Evolutionary conservation across 2,113 vertebrate species (phyloP).

Genomic region (Benitochromis conjunctus): DNA sequence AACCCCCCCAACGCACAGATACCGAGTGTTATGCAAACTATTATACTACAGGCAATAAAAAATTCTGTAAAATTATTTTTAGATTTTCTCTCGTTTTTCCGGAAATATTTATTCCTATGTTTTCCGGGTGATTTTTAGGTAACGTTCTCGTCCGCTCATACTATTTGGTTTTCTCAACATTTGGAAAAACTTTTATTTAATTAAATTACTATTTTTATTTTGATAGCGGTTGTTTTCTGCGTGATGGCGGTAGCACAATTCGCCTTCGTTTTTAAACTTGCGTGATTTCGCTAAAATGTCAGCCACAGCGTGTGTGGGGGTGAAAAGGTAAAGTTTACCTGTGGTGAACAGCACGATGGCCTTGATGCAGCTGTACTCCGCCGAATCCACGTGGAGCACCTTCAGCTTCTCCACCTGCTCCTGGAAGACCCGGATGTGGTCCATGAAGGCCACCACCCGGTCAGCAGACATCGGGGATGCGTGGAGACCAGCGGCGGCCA

Average conservation of each 20-base stretch:
- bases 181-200: neutral
- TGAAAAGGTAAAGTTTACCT: slow-evolving; percentile 75
- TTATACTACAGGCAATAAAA: neutral
- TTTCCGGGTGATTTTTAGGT: neutral
- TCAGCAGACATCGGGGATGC: slow-evolving; percentile 96
- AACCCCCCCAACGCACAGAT: neutral
- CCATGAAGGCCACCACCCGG: slow-evolving; percentile 97
- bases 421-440: slow-evolving; percentile 99
- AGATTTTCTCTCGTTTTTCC: neutral
- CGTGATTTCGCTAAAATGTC: neutral
- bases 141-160: neutral
- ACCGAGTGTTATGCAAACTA: neutral
- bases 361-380: slow-evolving; percentile 97
- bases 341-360: slow-evolving; percentile 97
- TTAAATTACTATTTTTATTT: neutral
- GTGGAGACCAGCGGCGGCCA: slow-evolving; percentile 93
- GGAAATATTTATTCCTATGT: neutral
- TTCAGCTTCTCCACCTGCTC: slow-evolving; percentile 98
- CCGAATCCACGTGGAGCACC: slow-evolving; percentile 93
- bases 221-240: neutral
- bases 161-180: neutral
- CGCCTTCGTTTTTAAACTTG: neutral
- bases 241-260: neutral
- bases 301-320: neutral
- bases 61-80: neutral